phyloP scores from a whole-genome alignment of 2,888 invertebrate species.

The Orthonychiurus folsomi region DNA sequence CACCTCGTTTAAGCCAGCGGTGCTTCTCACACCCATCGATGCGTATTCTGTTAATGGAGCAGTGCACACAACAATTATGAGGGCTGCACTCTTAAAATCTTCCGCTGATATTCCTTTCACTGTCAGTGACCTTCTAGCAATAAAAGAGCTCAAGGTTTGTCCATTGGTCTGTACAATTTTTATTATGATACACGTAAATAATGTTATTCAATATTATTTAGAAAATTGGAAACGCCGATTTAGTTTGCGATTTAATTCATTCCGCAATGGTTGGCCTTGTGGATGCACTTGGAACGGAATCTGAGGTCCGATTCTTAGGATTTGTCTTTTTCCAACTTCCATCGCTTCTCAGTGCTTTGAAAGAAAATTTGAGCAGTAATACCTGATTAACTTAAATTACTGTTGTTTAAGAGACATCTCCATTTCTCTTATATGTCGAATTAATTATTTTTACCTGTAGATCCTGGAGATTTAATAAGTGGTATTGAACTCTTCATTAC shows the following conservation, averaged over 20 bases:
- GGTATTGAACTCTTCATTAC: constrained; percentile 77
- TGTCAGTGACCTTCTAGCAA: constrained; percentile 70
- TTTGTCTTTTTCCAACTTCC: constrained; percentile 88
- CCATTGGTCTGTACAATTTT: constrained; percentile 3
- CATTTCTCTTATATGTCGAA: neutral
- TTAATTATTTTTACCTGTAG: neutral
- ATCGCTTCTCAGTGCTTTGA: constrained; percentile 63
- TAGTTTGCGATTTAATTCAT: constrained; percentile 81
- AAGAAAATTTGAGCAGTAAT: constrained; percentile 51
- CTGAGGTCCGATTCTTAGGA: constrained; percentile 87
- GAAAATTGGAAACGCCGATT: constrained; percentile 63
- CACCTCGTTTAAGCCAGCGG: neutral
- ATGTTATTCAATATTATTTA: constrained; percentile 38
- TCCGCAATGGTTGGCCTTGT: constrained; percentile 83
- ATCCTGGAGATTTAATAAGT: constrained; percentile 57
- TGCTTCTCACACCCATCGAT: neutral
- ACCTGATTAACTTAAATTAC: no score
- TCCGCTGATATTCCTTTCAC: constrained; percentile 71
- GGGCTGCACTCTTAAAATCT: constrained; percentile 75
- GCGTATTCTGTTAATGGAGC: constrained; percentile 20
- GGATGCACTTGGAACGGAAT: constrained; percentile 70
- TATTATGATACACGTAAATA: neutral
- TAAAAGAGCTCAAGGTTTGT: constrained; percentile 66
- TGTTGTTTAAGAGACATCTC: no score
- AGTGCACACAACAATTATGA: constrained; percentile 69